Evolutionary conservation across 1,140 invertebrate genomes (phyloP).

Genomic region (Brachionus koreanus): DNA sequence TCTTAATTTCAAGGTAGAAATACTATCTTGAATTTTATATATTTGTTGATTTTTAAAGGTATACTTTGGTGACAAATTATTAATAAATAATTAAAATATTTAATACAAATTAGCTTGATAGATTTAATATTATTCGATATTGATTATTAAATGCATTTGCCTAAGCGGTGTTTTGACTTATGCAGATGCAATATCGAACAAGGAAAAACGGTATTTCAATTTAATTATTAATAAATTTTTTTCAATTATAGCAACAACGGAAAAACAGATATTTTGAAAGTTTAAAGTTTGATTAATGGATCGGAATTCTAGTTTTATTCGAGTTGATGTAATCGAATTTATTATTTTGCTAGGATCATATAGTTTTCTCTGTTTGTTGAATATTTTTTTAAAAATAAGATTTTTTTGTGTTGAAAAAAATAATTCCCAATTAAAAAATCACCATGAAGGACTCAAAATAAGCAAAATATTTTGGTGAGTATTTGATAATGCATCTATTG

Average conservation of each 20-base stretch:
- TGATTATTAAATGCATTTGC: no score
- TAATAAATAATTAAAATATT: no score
- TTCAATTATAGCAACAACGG: no score
- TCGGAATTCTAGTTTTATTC: not conserved
- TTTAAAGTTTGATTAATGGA: not conserved
- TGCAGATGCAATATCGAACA: no score
- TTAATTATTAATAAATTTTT: no score
- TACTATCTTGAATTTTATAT: not conserved
- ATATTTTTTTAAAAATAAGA: not conserved
- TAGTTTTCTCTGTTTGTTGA: not conserved
- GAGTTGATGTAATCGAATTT: not conserved
- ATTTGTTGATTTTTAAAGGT: not conserved
- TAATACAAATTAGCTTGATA: no score
- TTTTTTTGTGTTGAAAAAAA: not conserved
- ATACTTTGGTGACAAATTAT: not conserved
- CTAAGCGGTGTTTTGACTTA: no score
- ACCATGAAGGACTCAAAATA: not conserved
- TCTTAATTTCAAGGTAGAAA: not conserved
- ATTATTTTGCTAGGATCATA: not conserved
- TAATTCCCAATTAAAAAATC: not conserved
- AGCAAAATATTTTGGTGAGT: not conserved
- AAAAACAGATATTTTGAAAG: no score
- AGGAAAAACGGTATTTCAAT: no score
- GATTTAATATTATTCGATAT: no score
- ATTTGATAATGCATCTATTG: no score